These are phyloP conservation scores for Euura saliciscinereae DNA, from an alignment of 1,140 invertebrate species.

Conservation along the genomic window DNA sequence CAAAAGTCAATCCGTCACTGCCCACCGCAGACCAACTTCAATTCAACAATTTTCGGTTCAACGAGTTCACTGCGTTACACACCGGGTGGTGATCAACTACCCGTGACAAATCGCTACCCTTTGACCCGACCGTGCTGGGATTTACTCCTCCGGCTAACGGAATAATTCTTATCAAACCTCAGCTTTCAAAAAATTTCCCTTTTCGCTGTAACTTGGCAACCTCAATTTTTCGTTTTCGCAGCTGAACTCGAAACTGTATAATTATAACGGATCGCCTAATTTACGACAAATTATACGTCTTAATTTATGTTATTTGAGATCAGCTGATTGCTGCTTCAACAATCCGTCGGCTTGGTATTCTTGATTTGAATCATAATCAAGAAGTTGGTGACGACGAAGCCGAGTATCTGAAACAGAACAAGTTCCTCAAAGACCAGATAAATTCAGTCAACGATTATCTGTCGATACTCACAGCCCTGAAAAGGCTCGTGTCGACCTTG, in stretches of 20 bases:
- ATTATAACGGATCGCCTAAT: background rate
- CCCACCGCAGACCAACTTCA: no score
- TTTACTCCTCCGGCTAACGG: no score
- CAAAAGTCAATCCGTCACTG: no score
- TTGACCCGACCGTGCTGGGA: background rate
- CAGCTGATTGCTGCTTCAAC: no score
- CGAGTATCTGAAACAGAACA: no score
- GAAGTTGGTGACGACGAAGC: background rate
- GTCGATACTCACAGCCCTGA: background rate
- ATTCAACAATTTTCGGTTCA: no score
- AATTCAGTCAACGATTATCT: background rate
- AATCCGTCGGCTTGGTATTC: background rate
- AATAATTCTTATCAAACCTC: no score
- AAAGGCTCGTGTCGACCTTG: background rate
- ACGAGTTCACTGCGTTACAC: no score
- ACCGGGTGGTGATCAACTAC: background rate
- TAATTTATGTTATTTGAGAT: background rate
- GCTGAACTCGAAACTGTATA: background rate
- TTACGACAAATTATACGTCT: background rate
- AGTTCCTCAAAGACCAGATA: background rate
- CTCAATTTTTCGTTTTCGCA: background rate
- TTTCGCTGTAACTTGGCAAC: background rate
- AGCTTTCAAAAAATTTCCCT: no score
- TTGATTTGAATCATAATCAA: background rate
- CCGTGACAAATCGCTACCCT: background rate